Evolutionary conservation across 2,113 vertebrate species (phyloP).

Genomic region (Penelope pileata): DNA sequence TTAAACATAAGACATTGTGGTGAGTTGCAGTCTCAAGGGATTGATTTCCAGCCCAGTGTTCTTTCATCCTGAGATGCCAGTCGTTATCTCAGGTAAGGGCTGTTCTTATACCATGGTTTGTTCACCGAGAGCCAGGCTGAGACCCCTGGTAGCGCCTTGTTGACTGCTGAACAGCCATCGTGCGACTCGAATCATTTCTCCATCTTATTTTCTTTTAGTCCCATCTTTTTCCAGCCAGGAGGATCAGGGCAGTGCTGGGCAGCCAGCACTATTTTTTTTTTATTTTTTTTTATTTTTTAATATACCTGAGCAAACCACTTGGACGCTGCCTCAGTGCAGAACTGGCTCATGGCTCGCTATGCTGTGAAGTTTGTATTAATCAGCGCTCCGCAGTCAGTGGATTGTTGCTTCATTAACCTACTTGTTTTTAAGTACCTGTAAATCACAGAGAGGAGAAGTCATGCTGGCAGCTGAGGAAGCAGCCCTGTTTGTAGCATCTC

Average conservation of each 20-base stretch:
- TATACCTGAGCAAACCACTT: not conserved
- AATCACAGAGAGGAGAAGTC: constrained; percentile 64
- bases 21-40: constrained; percentile 13
- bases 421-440: constrained; percentile 69
- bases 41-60: constrained; percentile 40
- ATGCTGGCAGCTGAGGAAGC: constrained; percentile 55
- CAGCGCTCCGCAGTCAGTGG: constrained; percentile 42
- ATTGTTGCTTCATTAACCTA: constrained; percentile 72
- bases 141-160: constrained; percentile 17
- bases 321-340: not conserved
- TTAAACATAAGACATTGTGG: not conserved
- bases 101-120: constrained; percentile 59
- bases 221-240: fast-evolving
- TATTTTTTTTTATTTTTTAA: not conserved
- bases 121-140: constrained; percentile 43
- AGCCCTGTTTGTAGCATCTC: constrained; percentile 35
- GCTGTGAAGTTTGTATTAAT: constrained; percentile 59
- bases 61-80: constrained; percentile 59
- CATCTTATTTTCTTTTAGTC: not conserved
- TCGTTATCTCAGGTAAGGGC: constrained; percentile 57
- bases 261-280: not conserved
- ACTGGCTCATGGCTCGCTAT: constrained; percentile 4
- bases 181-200: not conserved
- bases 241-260: not conserved
- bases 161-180: not conserved